Conservation (phyloP, 2,113 vertebrate genomes). For the Ramphastos sulfuratus region DNA sequence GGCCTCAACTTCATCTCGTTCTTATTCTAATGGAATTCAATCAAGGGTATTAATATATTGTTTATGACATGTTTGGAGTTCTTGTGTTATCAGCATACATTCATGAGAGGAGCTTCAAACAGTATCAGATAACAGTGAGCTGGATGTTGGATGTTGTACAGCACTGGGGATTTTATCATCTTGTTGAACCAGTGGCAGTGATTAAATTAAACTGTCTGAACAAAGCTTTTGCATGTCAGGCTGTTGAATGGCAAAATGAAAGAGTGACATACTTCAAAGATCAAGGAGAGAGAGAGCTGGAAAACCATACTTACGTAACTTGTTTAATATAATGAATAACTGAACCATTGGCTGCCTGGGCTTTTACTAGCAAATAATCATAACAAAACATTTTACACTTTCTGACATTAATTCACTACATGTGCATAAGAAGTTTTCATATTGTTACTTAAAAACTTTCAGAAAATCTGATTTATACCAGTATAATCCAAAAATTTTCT, state of each 20-base stretch:
- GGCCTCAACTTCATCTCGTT: constrained; percentile 87
- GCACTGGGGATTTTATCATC: constrained; percentile 87
- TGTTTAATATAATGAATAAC: constrained; percentile 46
- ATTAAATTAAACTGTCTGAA: constrained; percentile 99
- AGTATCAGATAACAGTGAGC: constrained; percentile 90
- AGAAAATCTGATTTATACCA: neutral
- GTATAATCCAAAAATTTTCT: too few species aligned
- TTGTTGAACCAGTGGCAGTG: constrained; percentile 93
- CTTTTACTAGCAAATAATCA: constrained; percentile 18
- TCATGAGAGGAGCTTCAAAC: constrained; percentile 90
- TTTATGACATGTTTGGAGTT: constrained; percentile 95
- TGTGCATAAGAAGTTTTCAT: neutral
- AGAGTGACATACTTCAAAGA: constrained; percentile 87
- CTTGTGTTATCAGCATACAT: constrained; percentile 86
- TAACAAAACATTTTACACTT: constrained; percentile 18
- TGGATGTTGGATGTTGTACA: constrained; percentile 89
- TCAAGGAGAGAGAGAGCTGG: constrained; percentile 74
- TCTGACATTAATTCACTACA: neutral
- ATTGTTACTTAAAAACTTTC: neutral
- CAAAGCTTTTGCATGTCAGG: constrained; percentile 95
- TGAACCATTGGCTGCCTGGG: constrained; percentile 2
- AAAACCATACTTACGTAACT: constrained; percentile 61
- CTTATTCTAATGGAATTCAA: constrained; percentile 91
- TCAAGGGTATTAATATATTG: constrained; percentile 88
- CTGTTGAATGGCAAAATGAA: constrained; percentile 90